Percentiles rank a stretch among this genome's conserved stretches.
phyloP scores from a whole-genome alignment of 1,140 invertebrate genomes.

The Apis cerana region DNA sequence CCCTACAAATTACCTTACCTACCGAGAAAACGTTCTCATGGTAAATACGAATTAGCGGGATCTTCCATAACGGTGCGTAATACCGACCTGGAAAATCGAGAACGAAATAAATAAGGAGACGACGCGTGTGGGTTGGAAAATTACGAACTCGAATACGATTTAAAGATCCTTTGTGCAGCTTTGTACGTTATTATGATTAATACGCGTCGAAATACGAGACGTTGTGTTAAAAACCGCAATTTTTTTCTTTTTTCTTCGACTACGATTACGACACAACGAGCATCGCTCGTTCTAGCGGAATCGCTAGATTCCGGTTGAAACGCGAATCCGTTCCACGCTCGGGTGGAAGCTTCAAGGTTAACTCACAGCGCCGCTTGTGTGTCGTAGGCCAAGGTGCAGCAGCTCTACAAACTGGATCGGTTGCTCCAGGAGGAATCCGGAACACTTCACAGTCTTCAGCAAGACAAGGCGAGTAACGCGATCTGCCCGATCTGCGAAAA shows the following conservation, averaged over 20 bases:
- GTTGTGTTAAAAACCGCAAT: not conserved
- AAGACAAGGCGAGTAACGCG: slow-evolving; percentile 86
- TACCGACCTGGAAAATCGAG: not conserved
- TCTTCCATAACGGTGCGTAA: slow-evolving; percentile 28
- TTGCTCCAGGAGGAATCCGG: slow-evolving; percentile 93
- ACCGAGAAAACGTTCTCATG: not conserved
- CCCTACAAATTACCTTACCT: not conserved
- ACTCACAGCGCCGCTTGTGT: slow-evolving; percentile 42
- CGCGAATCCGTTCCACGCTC: slow-evolving; percentile 34
- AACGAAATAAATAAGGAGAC: not conserved
- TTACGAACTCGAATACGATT: slow-evolving; percentile 15
- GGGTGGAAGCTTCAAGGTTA: slow-evolving; percentile 48
- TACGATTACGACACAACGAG: slow-evolving; percentile 5
- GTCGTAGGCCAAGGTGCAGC: slow-evolving; percentile 87
- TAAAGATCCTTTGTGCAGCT: not conserved
- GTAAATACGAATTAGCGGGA: slow-evolving; percentile 19
- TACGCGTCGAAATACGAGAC: not conserved
- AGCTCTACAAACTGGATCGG: slow-evolving; percentile 92
- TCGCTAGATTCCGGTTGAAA: slow-evolving; percentile 56
- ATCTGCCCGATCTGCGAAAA: not conserved
- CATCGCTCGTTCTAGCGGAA: slow-evolving; percentile 46
- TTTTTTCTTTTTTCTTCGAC: not conserved
- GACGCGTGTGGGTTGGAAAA: not conserved
- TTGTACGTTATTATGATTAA: not conserved
- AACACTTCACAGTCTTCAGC: slow-evolving; percentile 90